Evolutionary conservation across 2,113 vertebrate genomes (phyloP), one percentile per base, ranked within the genome.

Genomic region (Ailurus styani): DNA sequence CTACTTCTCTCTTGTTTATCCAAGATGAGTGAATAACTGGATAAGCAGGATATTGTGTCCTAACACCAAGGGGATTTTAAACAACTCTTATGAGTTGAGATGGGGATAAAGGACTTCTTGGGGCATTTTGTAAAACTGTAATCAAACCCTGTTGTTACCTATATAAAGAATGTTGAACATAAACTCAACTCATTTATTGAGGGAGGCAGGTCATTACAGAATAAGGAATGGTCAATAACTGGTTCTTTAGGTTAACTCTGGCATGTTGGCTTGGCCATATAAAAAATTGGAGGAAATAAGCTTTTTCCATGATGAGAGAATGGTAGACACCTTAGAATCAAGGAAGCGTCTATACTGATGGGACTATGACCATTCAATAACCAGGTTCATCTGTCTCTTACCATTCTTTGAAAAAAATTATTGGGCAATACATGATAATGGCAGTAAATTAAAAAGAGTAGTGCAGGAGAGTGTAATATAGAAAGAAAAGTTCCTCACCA

Each of bases 21-120:
- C 47, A 90, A 17, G 4, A 57, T 75, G 31, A 90, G 34, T 87
- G 47, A 87, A 54, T 54, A 94, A 77, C 57, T 85, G 82, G 57
- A 68, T 96, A 86, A 88, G 88, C 40, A 95, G 64, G 50, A 50
- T 96, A 90, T 72, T 90, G 55, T 14, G 54, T 87, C n/a, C 85
- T 89, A 73, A 87, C 11, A 64, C 25, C 31, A 31, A 75, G 25
- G 83, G 55, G 75, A 50, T 77, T 96, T 93, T 82, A 93, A 90
- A 87, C 25, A 83, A 34, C 31, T 79, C 14, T 66, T 93, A 42
- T 83, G 45, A 91, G 72, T 60, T 91, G 57, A 68, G 17, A 37
- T 78, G 6, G n/a, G 62, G 34, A 40, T 93, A 68, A 95, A 93
- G 50, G 62, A 52, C 50, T 34, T 73, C 34, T 75, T 60, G 54